Conservation (phyloP, 2,888 invertebrate species). For the Lycophotia porphyrea region DNA sequence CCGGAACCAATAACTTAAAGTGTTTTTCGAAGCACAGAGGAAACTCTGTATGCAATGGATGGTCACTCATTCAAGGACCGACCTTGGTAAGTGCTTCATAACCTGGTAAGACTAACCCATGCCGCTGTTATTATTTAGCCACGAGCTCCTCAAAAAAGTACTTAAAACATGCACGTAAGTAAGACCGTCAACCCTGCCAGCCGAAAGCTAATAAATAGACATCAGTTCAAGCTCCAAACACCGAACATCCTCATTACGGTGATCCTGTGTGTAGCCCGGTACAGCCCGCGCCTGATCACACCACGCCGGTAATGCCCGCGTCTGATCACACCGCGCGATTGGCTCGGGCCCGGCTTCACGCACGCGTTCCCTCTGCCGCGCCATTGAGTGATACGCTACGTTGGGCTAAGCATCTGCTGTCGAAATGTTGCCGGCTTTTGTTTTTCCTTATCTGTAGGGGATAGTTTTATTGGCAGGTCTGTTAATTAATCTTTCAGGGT, state of each 20-base stretch:
- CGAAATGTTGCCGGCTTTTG: constrained; percentile 30
- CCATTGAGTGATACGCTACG: constrained; percentile 39
- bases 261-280: constrained; percentile 16
- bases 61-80: background rate
- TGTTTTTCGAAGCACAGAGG: no score
- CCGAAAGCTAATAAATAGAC: constrained; percentile 12
- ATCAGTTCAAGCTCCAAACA: constrained; percentile 17
- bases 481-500: constrained; percentile 25
- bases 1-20: background rate
- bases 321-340: constrained; percentile 16
- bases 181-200: background rate
- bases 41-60: background rate
- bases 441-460: constrained; percentile 26
- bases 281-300: constrained; percentile 11
- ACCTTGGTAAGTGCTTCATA: background rate
- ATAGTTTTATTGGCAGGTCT: constrained; percentile 45
- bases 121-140: background rate
- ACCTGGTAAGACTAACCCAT: background rate
- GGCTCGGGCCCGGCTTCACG: constrained; percentile 33
- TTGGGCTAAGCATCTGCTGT: constrained; percentile 27
- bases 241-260: constrained; percentile 35
- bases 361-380: constrained; percentile 36
- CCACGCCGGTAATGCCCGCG: constrained; percentile 16
- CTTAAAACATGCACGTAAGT: background rate
- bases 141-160: background rate